Evolutionary conservation across 2,888 invertebrate genomes (phyloP).

Genomic region (Aplocera efformata): DNA sequence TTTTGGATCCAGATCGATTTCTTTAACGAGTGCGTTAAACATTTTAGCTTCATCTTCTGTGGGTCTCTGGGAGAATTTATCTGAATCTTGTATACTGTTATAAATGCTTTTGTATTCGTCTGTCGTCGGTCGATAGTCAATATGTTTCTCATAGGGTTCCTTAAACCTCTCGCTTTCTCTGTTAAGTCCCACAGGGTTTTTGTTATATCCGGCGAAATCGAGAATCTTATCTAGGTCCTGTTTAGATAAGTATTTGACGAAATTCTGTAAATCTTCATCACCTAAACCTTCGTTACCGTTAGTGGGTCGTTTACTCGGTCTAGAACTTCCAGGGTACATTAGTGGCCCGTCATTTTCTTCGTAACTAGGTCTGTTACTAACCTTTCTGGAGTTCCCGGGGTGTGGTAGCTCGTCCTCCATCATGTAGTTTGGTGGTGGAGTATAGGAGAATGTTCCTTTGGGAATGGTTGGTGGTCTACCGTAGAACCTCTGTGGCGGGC

Average conservation of each 20-base stretch:
- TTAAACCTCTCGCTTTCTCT: constrained; percentile 26
- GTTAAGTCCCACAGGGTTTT: too few species aligned
- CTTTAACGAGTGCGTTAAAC: constrained; percentile 23
- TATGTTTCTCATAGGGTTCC: constrained; percentile 23
- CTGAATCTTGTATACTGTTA: constrained; percentile 18
- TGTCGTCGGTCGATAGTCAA: constrained; percentile 18
- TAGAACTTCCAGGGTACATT: background rate
- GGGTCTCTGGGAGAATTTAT: constrained; percentile 11
- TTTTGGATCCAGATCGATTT: constrained; percentile 25
- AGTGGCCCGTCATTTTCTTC: constrained; percentile 24
- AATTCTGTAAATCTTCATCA: constrained; percentile 60
- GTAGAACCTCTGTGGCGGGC: constrained; percentile 51
- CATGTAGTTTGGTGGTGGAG: constrained; percentile 55
- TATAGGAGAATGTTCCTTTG: constrained; percentile 53
- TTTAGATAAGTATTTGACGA: constrained; percentile 62
- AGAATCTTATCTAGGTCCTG: constrained; percentile 64
- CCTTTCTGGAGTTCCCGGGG: constrained; percentile 39
- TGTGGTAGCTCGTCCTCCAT: constrained; percentile 15
- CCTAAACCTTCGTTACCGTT: constrained; percentile 48
- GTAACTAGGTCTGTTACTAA: constrained; percentile 52
- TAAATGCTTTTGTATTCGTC: constrained; percentile 27
- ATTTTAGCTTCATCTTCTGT: constrained; percentile 20
- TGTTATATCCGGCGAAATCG: constrained; percentile 48
- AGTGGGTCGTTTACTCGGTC: constrained; percentile 45
- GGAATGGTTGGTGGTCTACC: constrained; percentile 44